phyloP scores from a whole-genome alignment of 2,113 vertebrate species.

The Aviceda subcristata region DNA sequence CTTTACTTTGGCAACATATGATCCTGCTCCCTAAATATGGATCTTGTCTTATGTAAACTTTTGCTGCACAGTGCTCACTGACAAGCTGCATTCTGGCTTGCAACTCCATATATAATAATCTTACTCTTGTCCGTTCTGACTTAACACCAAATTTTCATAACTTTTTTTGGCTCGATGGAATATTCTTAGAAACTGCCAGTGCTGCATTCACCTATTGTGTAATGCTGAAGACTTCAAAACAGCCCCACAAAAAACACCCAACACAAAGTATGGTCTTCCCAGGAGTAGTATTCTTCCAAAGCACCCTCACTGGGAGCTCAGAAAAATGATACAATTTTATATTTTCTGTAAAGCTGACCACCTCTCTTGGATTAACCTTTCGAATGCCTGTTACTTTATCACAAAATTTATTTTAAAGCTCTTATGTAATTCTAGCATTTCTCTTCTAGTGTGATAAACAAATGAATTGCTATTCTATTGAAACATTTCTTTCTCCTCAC shows the following conservation, averaged over 20 bases:
- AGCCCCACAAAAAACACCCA: not conserved
- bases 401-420: not conserved
- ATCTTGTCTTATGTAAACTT: not conserved
- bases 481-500: not conserved
- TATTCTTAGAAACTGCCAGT: not conserved
- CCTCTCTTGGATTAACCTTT: not conserved
- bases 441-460: not conserved
- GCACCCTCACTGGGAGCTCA: not conserved
- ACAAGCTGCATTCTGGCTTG: not conserved
- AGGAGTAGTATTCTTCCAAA: not conserved
- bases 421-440: not conserved
- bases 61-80: not conserved
- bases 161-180: not conserved
- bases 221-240: not conserved
- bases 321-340: not conserved
- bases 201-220: not conserved
- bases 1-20: conserved; percentile 33
- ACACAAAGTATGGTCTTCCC: not conserved
- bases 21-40: not conserved
- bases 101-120: not conserved
- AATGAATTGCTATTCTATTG: not conserved
- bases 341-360: not conserved
- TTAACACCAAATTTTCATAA: not conserved
- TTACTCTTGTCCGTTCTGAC: not conserved
- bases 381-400: not conserved